phyloP scores from a whole-genome alignment of 2,888 invertebrate genomes.

The Chalcosyrphus nemorum region DNA sequence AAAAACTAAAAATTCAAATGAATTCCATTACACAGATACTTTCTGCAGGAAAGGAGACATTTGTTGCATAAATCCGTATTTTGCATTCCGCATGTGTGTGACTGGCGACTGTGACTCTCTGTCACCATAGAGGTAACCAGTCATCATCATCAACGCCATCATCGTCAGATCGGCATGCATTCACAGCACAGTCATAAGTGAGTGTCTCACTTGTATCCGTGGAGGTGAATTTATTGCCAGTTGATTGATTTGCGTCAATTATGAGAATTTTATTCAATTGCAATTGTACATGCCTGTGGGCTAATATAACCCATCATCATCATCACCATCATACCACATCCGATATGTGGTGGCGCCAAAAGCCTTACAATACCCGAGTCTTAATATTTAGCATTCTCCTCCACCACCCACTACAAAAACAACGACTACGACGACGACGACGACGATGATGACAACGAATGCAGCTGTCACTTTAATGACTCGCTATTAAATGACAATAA shows the following conservation, averaged over 20 bases:
- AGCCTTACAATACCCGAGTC: conserved; percentile 23
- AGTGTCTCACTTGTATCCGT: conserved; percentile 14
- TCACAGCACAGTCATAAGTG: conserved; percentile 25
- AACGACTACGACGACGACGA: background rate
- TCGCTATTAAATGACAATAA: conserved; percentile 70
- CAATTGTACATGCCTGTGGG: conserved; percentile 44
- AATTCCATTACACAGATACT: conserved; percentile 59
- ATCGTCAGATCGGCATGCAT: conserved; percentile 28
- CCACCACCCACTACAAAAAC: background rate
- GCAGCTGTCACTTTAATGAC: conserved; percentile 67
- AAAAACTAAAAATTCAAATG: conserved; percentile 64
- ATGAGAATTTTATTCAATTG: conserved; percentile 68
- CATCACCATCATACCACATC: conserved; percentile 58
- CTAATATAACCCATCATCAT: conserved; percentile 18
- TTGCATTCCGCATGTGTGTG: conserved; percentile 56
- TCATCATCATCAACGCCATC: conserved; percentile 44
- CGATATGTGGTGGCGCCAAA: conserved; percentile 69
- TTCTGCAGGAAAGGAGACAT: conserved; percentile 30
- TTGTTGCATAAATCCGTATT: conserved; percentile 69
- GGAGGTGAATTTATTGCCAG: conserved; percentile 47
- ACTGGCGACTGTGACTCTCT: conserved; percentile 55
- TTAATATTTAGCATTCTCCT: conserved; percentile 28
- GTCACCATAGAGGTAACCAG: conserved; percentile 45
- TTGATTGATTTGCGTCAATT: conserved; percentile 73
- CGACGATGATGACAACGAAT: conserved; percentile 14